A percentile compares a stretch with the other conserved stretches of the same genome.
phyloP scores from a whole-genome alignment of 2,888 invertebrate species.

The Argyra leucocephala region DNA sequence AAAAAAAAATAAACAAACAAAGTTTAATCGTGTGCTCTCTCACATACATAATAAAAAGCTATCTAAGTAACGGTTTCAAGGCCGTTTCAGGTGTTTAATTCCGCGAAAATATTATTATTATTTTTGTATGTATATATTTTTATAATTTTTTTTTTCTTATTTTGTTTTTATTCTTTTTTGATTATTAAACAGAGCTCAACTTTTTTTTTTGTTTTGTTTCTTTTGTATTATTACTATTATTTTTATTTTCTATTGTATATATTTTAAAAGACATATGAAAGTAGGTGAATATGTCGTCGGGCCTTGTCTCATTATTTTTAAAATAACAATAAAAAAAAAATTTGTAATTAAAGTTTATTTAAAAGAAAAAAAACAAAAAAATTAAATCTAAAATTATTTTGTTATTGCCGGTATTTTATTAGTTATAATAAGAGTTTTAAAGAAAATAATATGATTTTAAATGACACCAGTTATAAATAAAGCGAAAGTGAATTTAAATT shows the following conservation, averaged over 20 bases:
- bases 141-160: not conserved
- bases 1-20: not conserved
- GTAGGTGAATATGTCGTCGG: conserved; percentile 4
- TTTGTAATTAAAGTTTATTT: no score
- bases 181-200: not conserved
- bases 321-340: no score
- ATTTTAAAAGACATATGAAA: not conserved
- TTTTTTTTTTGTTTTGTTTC: not conserved
- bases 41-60: not conserved
- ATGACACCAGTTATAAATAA: no score
- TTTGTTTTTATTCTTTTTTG: not conserved
- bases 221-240: not conserved
- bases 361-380: no score
- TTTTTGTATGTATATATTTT: not conserved
- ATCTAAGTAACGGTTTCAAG: not conserved
- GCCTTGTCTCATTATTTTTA: not conserved
- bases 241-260: not conserved
- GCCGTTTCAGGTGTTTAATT: conserved; percentile 3
- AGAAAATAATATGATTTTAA: no score
- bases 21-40: not conserved
- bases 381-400: no score
- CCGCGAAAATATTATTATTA: not conserved
- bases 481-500: no score
- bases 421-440: no score
- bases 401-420: no score